Percentiles rank a stretch among this genome's conserved stretches.
Conservation (phyloP, 2,888 invertebrate species). For the Scelioninae gen. 2 region DNA sequence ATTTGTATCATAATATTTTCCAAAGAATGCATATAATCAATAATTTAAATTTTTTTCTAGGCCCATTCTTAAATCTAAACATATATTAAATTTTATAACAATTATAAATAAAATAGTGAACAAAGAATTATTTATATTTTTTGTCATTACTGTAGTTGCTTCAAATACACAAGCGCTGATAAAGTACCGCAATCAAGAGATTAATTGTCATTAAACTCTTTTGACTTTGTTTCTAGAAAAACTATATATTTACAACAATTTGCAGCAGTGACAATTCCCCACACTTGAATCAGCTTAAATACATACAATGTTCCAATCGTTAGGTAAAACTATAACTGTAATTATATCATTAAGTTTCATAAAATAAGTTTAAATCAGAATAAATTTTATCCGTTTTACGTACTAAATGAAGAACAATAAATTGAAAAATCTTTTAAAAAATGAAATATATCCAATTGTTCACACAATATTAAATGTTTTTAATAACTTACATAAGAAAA, state of each 20-base stretch:
- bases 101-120: neutral
- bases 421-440: neutral
- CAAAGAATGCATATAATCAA: neutral
- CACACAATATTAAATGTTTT: no score
- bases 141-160: slow-evolving; percentile 36
- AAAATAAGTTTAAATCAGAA: no score
- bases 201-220: slow-evolving; percentile 40
- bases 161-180: slow-evolving; percentile 49
- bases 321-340: slow-evolving; percentile 13
- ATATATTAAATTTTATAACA: neutral
- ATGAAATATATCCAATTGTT: neutral
- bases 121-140: slow-evolving; percentile 3
- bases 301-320: slow-evolving; percentile 28
- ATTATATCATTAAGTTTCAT: no score
- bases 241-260: slow-evolving; percentile 63
- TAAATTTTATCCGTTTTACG: no score
- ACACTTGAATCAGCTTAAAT: slow-evolving; percentile 39
- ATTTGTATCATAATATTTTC: neutral
- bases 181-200: slow-evolving; percentile 45
- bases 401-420: neutral
- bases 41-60: slow-evolving; percentile 11
- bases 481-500: no score
- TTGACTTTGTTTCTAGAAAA: slow-evolving; percentile 57
- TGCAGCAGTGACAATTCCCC: slow-evolving; percentile 57
- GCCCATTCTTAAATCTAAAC: slow-evolving; percentile 33